Conservation (phyloP, 2,888 invertebrate genomes). For the Halictus ligatus region DNA sequence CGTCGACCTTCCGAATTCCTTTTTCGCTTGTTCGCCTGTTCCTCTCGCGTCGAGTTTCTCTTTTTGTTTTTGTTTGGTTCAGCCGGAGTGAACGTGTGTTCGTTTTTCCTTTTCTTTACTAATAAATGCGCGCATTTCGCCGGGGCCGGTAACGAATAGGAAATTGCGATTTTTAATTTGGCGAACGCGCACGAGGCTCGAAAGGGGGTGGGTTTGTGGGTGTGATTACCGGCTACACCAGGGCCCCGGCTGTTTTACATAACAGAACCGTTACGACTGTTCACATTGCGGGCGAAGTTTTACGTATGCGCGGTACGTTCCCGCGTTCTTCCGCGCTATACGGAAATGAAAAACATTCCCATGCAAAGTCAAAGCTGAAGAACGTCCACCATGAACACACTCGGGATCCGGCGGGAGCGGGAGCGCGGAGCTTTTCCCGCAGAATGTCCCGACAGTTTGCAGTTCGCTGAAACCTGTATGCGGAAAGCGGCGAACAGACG, state of each 20-base stretch:
- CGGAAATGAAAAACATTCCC: constrained; percentile 65
- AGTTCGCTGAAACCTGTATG: constrained; percentile 69
- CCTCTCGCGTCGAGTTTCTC: not conserved
- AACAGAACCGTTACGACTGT: constrained; percentile 53
- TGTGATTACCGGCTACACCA: constrained; percentile 6
- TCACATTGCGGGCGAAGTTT: constrained; percentile 43
- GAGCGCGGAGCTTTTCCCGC: constrained; percentile 34
- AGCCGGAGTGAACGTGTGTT: not conserved
- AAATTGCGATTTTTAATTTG: constrained; percentile 61
- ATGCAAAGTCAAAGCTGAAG: constrained; percentile 64
- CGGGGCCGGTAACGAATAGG: constrained; percentile 49
- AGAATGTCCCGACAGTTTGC: constrained; percentile 65
- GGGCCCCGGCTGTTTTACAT: constrained; percentile 45
- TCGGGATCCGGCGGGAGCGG: not conserved
- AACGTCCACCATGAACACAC: constrained; percentile 56
- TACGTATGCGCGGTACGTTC: constrained; percentile 34
- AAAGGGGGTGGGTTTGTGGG: not conserved
- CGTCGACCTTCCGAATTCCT: constrained; percentile 13
- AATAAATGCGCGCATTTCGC: constrained; percentile 33
- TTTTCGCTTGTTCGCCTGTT: not conserved
- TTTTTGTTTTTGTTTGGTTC: not conserved
- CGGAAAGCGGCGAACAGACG: constrained; percentile 42
- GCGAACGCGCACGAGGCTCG: constrained; percentile 6
- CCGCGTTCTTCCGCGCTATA: constrained; percentile 49
- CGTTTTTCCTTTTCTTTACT: not conserved